Percentiles rank a stretch among this genome's conserved stretches.
phyloP scores from a whole-genome alignment of 2,113 vertebrate species.

The Myiagra hebetior region DNA sequence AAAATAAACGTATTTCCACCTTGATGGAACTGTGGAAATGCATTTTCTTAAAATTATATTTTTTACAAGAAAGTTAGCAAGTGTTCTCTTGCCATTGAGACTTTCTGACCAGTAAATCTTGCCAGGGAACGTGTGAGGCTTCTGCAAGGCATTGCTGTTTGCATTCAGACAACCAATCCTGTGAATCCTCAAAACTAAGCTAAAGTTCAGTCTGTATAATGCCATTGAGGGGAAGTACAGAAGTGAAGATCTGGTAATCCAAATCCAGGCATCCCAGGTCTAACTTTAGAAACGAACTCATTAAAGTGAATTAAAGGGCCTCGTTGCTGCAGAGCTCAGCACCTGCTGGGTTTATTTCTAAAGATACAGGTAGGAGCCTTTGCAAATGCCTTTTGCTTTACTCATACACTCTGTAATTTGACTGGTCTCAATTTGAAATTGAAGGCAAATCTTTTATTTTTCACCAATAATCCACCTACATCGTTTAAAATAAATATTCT shows the following conservation, averaged over 20 bases:
- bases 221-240: neutral
- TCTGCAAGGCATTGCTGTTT: neutral
- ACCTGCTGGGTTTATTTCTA: constrained; percentile 6
- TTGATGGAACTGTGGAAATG: neutral
- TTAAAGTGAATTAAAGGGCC: neutral
- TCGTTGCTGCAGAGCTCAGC: neutral
- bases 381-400: neutral
- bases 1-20: neutral
- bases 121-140: neutral
- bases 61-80: neutral
- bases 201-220: neutral
- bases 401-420: neutral
- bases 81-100: neutral
- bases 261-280: neutral
- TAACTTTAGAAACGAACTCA: neutral
- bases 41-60: neutral
- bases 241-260: neutral
- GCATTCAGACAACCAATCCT: neutral
- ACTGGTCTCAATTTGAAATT: neutral
- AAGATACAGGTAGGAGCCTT: neutral
- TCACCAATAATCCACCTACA: neutral
- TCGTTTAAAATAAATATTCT: neutral
- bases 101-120: neutral
- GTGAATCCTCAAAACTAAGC: neutral
- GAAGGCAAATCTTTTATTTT: neutral